Percentiles rank a stretch among this genome's conserved stretches.
Evolutionary conservation across 2,797 vertebrate genomes (phyloP).

Genomic region (Eutrigla gurnardus): DNA sequence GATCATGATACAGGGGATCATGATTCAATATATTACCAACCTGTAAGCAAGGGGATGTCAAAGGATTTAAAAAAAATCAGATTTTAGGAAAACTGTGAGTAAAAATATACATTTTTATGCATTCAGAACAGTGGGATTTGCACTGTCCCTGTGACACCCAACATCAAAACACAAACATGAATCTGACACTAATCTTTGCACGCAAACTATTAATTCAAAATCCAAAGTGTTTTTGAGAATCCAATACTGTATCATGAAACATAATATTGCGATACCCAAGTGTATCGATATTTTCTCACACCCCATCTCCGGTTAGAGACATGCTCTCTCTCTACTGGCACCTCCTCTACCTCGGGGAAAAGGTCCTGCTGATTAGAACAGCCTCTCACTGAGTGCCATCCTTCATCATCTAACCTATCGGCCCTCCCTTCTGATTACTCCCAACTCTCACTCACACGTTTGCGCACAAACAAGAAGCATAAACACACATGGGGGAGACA

Average conservation of each 20-base stretch:
- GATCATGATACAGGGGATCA: background rate
- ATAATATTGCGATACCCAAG: background rate
- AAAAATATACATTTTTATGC: background rate
- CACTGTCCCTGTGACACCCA: background rate
- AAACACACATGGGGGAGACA: conserved; percentile 21
- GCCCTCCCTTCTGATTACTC: conserved; percentile 72
- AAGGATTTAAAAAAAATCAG: background rate
- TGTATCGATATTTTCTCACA: background rate
- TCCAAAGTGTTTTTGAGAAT: background rate
- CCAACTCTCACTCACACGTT: conserved; percentile 22
- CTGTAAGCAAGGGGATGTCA: background rate
- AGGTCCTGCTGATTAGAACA: conserved; percentile 84
- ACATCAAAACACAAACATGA: background rate
- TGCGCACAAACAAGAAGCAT: background rate
- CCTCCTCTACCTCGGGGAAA: conserved; percentile 69
- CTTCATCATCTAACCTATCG: conserved; percentile 76
- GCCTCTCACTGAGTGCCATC: conserved; percentile 76
- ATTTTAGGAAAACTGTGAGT: background rate
- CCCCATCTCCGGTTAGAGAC: background rate
- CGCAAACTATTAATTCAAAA: background rate
- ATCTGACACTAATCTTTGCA: background rate
- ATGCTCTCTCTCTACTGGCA: conserved; percentile 36
- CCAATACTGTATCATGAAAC: background rate
- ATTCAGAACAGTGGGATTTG: background rate
- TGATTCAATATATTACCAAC: background rate